These are phyloP conservation scores for Urophycis tenuis DNA, from an alignment of 2,797 vertebrate genomes.

Conservation along the genomic window DNA sequence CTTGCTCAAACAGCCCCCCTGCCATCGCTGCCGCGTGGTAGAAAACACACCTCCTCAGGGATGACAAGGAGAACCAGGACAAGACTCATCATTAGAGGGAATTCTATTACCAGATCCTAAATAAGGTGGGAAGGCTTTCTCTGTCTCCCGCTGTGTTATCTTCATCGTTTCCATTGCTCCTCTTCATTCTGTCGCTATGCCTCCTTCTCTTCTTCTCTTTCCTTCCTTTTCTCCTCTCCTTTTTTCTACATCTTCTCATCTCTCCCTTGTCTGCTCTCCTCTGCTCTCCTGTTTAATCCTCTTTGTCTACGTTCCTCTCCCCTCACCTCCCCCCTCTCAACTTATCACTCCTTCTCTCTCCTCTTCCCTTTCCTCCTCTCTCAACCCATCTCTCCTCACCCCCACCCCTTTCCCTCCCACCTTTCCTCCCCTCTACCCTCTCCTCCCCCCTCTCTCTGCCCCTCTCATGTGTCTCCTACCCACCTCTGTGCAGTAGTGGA, in stretches of 20 bases:
- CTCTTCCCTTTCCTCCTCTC: background rate
- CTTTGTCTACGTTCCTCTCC: background rate
- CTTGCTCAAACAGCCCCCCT: constrained; percentile 41
- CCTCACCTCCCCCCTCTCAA: background rate
- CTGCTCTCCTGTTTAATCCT: background rate
- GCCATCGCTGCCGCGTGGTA: constrained; percentile 32
- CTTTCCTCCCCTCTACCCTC: background rate
- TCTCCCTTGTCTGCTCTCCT: background rate
- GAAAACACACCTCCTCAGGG: constrained; percentile 8
- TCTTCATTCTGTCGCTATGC: background rate
- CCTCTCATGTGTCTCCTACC: background rate
- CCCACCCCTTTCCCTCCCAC: background rate
- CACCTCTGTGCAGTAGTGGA: constrained; percentile 1
- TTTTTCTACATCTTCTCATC: background rate
- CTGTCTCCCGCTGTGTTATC: background rate
- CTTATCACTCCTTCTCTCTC: background rate
- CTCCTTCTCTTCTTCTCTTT: background rate
- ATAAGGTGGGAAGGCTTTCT: background rate
- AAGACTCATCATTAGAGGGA: background rate
- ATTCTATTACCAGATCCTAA: background rate
- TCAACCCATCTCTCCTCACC: background rate
- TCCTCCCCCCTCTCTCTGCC: background rate
- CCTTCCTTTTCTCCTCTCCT: background rate
- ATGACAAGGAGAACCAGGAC: constrained; percentile 21
- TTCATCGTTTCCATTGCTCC: background rate